phyloP scores from a whole-genome alignment of 2,888 invertebrate genomes.

The Tricholauxania praeusta region DNA sequence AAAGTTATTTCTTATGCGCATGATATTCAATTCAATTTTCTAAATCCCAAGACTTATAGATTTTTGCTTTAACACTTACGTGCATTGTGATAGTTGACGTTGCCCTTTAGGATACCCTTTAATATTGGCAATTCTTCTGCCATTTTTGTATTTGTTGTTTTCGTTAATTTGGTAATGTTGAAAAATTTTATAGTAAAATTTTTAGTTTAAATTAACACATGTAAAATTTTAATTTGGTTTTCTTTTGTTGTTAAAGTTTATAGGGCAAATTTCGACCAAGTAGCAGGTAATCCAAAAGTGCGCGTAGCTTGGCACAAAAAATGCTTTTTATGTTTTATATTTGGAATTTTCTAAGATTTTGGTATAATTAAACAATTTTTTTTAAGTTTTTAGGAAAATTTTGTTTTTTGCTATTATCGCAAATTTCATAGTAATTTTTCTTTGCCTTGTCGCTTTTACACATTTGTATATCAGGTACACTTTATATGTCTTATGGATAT shows the following conservation, averaged over 20 bases:
- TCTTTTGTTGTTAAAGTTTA: conserved; percentile 38
- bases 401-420: conserved; percentile 50
- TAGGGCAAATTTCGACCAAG: conserved; percentile 24
- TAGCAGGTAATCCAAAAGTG: conserved; percentile 20
- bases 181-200: conserved; percentile 19
- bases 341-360: conserved; percentile 23
- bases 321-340: conserved; percentile 38
- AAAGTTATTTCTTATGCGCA: too few relatives aligned
- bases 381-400: conserved; percentile 30
- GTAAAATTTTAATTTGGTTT: conserved; percentile 25
- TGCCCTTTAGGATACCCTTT: conserved; percentile 91
- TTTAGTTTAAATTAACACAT: conserved; percentile 34
- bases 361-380: conserved; percentile 37
- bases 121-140: conserved; percentile 91
- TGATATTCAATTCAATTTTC: too few relatives aligned
- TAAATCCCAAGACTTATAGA: too few relatives aligned
- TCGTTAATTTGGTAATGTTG: background rate
- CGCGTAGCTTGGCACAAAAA: conserved; percentile 36
- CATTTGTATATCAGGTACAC: conserved; percentile 30
- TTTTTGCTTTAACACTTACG: conserved; percentile 75
- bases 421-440: conserved; percentile 50
- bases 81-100: conserved; percentile 92
- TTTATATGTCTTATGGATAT: conserved; percentile 26
- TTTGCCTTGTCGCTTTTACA: background rate
- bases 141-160: conserved; percentile 70